phyloP scores from a whole-genome alignment of 2,797 vertebrate species.

The Girardinus metallicus region DNA sequence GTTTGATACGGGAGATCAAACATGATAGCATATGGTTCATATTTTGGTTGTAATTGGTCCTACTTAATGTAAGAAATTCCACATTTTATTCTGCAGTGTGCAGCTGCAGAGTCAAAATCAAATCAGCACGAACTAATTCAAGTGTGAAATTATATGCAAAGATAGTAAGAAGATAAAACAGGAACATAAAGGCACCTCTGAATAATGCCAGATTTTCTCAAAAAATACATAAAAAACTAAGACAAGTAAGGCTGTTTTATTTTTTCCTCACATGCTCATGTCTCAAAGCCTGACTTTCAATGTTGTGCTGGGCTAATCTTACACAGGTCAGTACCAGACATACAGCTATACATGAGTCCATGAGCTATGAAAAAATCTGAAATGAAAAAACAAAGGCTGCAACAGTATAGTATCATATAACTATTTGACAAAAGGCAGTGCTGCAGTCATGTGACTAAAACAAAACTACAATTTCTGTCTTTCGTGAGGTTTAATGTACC shows the following conservation, averaged over 20 bases:
- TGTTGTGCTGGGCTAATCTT: neutral
- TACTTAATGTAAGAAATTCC: conserved; percentile 7
- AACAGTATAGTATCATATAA: conserved; percentile 1
- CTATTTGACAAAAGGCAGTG: conserved; percentile 14
- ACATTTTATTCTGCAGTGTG: neutral
- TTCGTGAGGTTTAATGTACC: neutral
- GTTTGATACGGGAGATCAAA: conserved; percentile 4
- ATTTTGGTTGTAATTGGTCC: conserved; percentile 9
- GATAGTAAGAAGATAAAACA: neutral
- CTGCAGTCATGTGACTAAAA: conserved; percentile 8
- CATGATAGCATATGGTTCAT: conserved; percentile 7
- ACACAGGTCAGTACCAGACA: conserved; percentile 2
- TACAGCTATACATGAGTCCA: neutral
- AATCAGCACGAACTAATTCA: conserved; percentile 4
- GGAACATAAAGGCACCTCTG: neutral
- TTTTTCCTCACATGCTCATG: conserved; percentile 1
- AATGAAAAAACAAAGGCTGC: conserved; percentile 3
- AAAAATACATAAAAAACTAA: neutral
- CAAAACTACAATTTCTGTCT: neutral
- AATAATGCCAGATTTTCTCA: neutral
- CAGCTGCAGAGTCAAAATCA: conserved; percentile 10
- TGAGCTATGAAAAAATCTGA: too few relatives aligned
- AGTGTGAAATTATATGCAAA: conserved; percentile 4
- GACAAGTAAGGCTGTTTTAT: conserved; percentile 3
- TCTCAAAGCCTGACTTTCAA: neutral